Evolutionary conservation across 2,797 vertebrate species (phyloP).

Genomic region (Brachymystax lenok): DNA sequence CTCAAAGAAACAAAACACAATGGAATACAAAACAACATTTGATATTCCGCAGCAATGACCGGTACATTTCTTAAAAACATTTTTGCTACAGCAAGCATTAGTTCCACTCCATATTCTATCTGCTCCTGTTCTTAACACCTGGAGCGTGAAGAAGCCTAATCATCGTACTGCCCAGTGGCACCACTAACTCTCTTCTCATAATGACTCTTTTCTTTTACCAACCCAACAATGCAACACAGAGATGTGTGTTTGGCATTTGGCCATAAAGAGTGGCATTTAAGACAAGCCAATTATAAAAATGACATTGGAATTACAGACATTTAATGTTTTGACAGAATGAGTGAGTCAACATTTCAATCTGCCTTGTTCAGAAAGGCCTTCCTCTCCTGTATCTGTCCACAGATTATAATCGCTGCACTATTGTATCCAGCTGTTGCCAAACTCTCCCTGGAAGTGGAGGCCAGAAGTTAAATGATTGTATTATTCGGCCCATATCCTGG

Average conservation of each 20-base stretch:
- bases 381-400: not conserved
- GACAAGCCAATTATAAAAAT: not conserved
- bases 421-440: conserved; percentile 21
- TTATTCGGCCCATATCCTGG: conserved; percentile 19
- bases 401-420: not conserved
- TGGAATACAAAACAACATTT: too few species aligned
- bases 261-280: not conserved
- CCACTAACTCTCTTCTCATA: not conserved
- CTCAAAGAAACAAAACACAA: too few species aligned
- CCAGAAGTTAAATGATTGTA: conserved; percentile 27
- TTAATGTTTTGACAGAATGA: not conserved
- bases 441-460: conserved; percentile 6
- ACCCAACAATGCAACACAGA: not conserved
- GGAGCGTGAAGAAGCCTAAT: conserved; percentile 12
- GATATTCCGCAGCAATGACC: too few species aligned
- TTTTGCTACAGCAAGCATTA: too few species aligned
- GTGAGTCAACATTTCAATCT: not conserved
- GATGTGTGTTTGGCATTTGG: not conserved
- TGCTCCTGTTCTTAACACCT: conserved; percentile 20
- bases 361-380: not conserved
- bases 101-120: not conserved
- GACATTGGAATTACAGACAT: not conserved
- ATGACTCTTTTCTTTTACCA: not conserved
- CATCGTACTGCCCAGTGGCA: not conserved
- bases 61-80: too few species aligned